Conservation (phyloP, 2,797 vertebrate genomes). For the Phrynocephalus forsythii region DNA sequence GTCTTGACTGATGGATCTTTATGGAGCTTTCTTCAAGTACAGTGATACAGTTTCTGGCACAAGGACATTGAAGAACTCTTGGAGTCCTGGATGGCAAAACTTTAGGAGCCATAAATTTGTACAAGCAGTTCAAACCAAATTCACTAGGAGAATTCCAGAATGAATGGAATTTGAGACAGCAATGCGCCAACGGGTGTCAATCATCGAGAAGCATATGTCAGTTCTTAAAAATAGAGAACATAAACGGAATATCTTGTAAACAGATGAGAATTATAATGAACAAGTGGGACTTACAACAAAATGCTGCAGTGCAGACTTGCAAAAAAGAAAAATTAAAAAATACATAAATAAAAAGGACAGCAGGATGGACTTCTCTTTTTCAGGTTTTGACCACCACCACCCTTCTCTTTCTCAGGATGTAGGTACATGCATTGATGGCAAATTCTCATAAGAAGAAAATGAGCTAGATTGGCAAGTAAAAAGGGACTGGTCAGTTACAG, state of each 20-base stretch:
- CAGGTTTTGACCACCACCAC: neutral
- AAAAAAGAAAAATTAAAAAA: neutral
- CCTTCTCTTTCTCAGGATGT: neutral
- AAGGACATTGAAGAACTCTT: conserved; percentile 36
- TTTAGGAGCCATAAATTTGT: neutral
- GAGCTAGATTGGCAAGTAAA: neutral
- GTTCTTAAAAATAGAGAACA: conserved; percentile 34
- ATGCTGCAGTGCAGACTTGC: neutral
- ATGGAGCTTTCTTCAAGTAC: neutral
- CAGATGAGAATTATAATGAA: neutral
- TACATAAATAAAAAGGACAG: no score
- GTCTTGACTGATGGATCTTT: conserved; percentile 45
- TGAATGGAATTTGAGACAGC: conserved; percentile 19
- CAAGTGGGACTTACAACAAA: neutral
- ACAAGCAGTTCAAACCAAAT: conserved; percentile 28
- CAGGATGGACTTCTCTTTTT: neutral
- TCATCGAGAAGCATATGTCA: conserved; percentile 12
- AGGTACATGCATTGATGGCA: neutral
- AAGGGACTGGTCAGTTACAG: no score
- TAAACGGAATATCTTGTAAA: conserved; percentile 41
- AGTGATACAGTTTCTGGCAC: neutral
- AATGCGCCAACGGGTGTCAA: conserved; percentile 23
- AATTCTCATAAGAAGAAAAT: conserved; percentile 54
- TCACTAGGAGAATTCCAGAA: conserved; percentile 18
- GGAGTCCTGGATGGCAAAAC: conserved; percentile 17